Evolutionary conservation across 2,888 invertebrate species (phyloP).

Genomic region (Seira musarum): DNA sequence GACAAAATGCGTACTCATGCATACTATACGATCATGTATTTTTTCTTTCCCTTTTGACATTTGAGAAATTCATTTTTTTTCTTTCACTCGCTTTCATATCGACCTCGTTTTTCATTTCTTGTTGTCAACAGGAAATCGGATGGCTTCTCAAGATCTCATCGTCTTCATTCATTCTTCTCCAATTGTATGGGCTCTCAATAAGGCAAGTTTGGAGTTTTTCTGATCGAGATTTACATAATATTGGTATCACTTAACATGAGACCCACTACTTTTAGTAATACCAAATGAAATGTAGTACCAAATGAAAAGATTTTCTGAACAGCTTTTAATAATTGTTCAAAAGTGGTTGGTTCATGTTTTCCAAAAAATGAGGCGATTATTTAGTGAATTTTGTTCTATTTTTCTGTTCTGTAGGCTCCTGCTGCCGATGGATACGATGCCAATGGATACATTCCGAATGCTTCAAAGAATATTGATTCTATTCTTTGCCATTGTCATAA

Average conservation of each 20-base stretch:
- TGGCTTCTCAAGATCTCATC: constrained; percentile 53
- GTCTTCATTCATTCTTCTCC: constrained; percentile 42
- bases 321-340: no score
- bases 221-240: no score
- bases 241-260: no score
- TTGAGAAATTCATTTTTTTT: not conserved
- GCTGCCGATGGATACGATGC: constrained; percentile 42
- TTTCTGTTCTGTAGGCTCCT: no score
- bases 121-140: constrained; percentile 49
- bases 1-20: not conserved
- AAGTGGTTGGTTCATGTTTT: no score
- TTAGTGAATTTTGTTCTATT: no score
- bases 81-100: not conserved
- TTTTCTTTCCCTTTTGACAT: not conserved
- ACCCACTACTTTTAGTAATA: no score
- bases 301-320: no score
- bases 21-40: not conserved
- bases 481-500: constrained; percentile 48
- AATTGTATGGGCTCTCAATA: constrained; percentile 41
- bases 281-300: no score
- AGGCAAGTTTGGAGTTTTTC: no score
- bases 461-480: constrained; percentile 52
- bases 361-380: no score
- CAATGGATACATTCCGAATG: constrained; percentile 40
- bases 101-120: constrained; percentile 17